A percentile compares a stretch with the other conserved stretches of the same genome.
phyloP scores from a whole-genome alignment of 2,113 vertebrate genomes.

The Amphiprion percula region DNA sequence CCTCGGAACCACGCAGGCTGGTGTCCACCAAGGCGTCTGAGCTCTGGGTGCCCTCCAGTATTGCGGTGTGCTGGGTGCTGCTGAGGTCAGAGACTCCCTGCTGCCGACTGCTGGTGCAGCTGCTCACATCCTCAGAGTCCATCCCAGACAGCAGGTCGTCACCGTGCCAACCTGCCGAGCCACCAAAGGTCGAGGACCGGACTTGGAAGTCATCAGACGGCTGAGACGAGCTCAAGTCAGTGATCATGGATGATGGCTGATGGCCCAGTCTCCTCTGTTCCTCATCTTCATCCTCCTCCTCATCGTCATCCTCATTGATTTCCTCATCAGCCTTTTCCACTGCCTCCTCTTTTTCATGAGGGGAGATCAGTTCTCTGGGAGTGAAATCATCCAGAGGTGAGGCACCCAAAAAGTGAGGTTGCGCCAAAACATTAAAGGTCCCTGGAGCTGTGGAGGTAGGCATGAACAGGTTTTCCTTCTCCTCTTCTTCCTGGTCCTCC shows the following conservation, averaged over 20 bases:
- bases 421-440: conserved; percentile 39
- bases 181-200: conserved; percentile 65
- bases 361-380: conserved; percentile 55
- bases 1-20: conserved; percentile 78
- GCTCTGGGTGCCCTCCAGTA: conserved; percentile 80
- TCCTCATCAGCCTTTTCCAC: conserved; percentile 87
- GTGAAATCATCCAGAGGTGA: conserved; percentile 54
- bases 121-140: conserved; percentile 80
- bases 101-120: conserved; percentile 77
- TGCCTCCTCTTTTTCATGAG: conserved; percentile 78
- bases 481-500: conserved; percentile 38
- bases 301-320: conserved; percentile 83
- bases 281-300: conserved; percentile 73
- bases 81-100: conserved; percentile 74
- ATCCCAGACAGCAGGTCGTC: conserved; percentile 75
- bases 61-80: conserved; percentile 74
- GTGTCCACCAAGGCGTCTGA: conserved; percentile 78
- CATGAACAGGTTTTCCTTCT: conserved; percentile 66
- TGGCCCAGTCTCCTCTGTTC: conserved; percentile 76
- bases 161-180: conserved; percentile 66
- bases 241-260: conserved; percentile 65
- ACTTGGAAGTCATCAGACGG: conserved; percentile 73
- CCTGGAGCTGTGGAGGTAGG: conserved; percentile 38
- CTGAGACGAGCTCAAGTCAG: conserved; percentile 73
- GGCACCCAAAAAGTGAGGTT: conserved; percentile 48